These are phyloP conservation scores for Frieseomelitta varia DNA, from an alignment of 1,140 invertebrate species.

Conservation along the genomic window DNA sequence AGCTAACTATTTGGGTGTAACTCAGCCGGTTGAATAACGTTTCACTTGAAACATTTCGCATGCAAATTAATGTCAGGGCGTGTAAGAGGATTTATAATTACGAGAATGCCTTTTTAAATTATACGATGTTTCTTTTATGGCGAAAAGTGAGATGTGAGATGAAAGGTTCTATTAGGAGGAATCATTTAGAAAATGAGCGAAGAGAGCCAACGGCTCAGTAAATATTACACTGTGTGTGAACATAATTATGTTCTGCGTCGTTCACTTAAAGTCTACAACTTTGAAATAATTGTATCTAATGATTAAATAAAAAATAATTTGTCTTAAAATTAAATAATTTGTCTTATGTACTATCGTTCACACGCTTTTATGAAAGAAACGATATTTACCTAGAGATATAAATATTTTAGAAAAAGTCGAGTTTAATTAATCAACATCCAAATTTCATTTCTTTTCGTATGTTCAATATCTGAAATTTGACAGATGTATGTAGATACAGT, in stretches of 20 bases:
- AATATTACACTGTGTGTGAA: no score
- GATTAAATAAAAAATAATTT: no score
- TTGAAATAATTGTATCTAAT: no score
- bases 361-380: neutral
- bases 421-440: no score
- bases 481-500: no score
- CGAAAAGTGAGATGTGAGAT: neutral
- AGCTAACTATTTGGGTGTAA: conserved; percentile 4
- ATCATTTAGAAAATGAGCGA: neutral
- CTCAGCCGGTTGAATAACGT: neutral
- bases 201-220: neutral
- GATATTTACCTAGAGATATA: neutral
- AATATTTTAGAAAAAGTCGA: no score
- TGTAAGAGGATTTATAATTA: no score
- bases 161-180: neutral
- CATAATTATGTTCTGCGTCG: no score
- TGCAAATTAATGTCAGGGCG: neutral
- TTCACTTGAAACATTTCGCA: neutral
- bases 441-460: no score
- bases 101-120: neutral
- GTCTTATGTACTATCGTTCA: neutral
- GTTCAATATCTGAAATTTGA: no score
- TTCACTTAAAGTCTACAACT: no score
- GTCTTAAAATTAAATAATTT: no score
- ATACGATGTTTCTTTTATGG: neutral